phyloP scores from a whole-genome alignment of 1,140 invertebrate species.

The Drosophila gunungcola region DNA sequence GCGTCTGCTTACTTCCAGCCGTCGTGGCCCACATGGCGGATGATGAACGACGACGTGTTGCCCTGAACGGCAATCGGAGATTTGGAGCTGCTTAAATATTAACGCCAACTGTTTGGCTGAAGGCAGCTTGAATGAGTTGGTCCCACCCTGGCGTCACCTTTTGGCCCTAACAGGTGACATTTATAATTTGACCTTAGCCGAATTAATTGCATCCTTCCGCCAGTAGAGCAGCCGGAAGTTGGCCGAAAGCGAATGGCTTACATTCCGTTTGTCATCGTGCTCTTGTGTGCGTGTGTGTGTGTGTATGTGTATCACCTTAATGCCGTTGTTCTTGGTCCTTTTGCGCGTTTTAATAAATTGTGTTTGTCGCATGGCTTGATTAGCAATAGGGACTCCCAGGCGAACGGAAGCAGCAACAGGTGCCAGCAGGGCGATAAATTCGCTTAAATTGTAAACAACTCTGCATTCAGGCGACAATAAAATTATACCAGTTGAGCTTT shows the following conservation, averaged over 20 bases:
- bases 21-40: slow-evolving; percentile 9
- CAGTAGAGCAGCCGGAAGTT: slow-evolving; percentile 44
- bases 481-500: slow-evolving; percentile 19
- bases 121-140: too few relatives aligned
- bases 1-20: slow-evolving; percentile 30
- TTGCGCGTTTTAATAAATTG: slow-evolving; percentile 68
- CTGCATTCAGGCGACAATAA: slow-evolving; percentile 12
- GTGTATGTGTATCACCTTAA: background rate
- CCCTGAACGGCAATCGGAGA: background rate
- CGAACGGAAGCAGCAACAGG: slow-evolving; percentile 56
- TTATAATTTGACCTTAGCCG: slow-evolving; percentile 51
- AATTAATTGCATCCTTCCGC: slow-evolving; percentile 63
- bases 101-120: background rate
- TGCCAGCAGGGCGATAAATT: slow-evolving; percentile 17
- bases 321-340: slow-evolving; percentile 30
- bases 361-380: slow-evolving; percentile 56
- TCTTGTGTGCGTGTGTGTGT: background rate
- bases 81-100: background rate
- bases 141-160: slow-evolving; percentile 23
- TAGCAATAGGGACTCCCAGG: slow-evolving; percentile 34
- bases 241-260: slow-evolving; percentile 15
- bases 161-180: slow-evolving; percentile 27
- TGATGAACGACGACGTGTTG: slow-evolving; percentile 23
- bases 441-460: slow-evolving; percentile 14
- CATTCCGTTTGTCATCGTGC: background rate